Conservation (phyloP, 2,888 invertebrate genomes). For the Hydrotaea cyrtoneurina region DNA sequence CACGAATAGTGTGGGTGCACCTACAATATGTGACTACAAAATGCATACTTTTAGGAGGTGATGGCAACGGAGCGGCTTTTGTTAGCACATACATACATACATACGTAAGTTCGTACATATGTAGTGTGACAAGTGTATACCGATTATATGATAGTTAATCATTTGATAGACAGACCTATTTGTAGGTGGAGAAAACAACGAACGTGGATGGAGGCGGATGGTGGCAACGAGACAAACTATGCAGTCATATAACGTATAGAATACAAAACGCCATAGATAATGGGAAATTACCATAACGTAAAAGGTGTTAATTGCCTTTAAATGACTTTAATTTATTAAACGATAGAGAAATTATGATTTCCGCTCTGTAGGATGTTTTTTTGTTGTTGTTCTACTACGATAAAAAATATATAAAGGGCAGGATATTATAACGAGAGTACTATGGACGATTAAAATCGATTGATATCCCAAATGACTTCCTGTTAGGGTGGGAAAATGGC, state of each 20-base stretch:
- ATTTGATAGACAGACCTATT: conserved; percentile 30
- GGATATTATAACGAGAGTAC: too few species aligned
- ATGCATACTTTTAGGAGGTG: conserved; percentile 16
- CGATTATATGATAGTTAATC: conserved; percentile 46
- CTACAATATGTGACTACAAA: neutral
- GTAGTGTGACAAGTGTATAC: neutral
- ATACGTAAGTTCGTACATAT: too few species aligned
- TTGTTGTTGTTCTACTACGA: too few species aligned
- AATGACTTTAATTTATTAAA: neutral
- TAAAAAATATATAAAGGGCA: too few species aligned
- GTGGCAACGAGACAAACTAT: neutral
- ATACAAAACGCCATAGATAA: conserved; percentile 7
- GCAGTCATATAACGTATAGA: neutral
- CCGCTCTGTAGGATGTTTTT: neutral
- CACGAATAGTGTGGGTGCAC: neutral
- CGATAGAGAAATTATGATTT: neutral
- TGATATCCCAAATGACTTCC: too few species aligned
- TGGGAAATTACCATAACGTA: conserved; percentile 18
- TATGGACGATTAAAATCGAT: too few species aligned
- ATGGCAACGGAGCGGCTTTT: too few species aligned
- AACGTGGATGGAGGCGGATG: neutral
- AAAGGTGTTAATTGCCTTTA: conserved; percentile 8
- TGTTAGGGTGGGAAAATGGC: too few species aligned
- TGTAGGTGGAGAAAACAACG: neutral
- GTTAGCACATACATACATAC: too few species aligned